A percentile compares a stretch with the other conserved stretches of the same genome.
phyloP scores from a whole-genome alignment of 2,888 invertebrate species.

The Polyploca ridens region DNA sequence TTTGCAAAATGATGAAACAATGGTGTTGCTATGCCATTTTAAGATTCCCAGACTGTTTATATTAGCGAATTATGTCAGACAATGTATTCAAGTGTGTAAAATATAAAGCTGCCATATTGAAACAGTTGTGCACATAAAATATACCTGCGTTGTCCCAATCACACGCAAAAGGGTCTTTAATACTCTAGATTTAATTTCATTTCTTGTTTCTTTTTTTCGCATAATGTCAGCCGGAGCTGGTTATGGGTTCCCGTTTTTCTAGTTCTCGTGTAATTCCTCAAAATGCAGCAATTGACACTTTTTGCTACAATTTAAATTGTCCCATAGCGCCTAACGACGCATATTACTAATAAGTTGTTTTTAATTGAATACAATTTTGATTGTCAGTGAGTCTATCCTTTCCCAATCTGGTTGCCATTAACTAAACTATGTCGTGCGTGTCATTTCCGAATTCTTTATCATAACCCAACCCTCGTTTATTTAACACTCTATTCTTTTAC shows the following conservation, averaged over 20 bases:
- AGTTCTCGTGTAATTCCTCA: conserved; percentile 3
- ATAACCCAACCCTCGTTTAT: too few relatives aligned
- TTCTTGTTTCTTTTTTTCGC: not conserved
- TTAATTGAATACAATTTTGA: not conserved
- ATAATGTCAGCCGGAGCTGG: conserved; percentile 2
- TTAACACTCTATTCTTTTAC: too few relatives aligned
- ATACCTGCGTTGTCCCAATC: not conserved
- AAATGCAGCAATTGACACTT: not conserved
- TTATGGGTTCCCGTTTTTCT: not conserved
- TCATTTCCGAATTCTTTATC: too few relatives aligned
- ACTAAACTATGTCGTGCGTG: not conserved
- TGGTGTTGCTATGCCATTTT: not conserved
- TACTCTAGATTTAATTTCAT: not conserved
- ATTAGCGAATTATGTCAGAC: not conserved
- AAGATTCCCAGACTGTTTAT: not conserved
- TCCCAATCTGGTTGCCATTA: not conserved
- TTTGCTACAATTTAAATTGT: not conserved
- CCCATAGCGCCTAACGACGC: not conserved
- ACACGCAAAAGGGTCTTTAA: not conserved
- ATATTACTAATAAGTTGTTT: not conserved
- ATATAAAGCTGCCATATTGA: not conserved
- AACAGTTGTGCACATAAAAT: not conserved
- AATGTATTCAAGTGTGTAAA: not conserved
- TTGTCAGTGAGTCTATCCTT: not conserved
- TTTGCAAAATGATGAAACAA: not conserved